Evolutionary conservation across 2,797 vertebrate species (phyloP).

Genomic region (Hyperoplus lanceolatus): DNA sequence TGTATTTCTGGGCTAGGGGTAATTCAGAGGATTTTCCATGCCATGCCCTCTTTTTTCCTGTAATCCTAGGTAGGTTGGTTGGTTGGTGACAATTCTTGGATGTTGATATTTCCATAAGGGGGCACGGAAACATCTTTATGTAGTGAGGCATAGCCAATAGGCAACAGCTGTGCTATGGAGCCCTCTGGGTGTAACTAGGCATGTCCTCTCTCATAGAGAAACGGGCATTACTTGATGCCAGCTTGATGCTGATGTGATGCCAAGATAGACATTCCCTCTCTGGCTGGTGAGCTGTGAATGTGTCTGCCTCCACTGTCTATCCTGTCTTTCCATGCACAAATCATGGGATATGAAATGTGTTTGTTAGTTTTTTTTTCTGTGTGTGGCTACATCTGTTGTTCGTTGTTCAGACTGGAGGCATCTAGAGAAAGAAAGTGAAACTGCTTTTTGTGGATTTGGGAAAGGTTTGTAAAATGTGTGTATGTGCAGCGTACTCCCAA

Average conservation of each 20-base stretch:
- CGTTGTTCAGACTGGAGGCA: conserved; percentile 42
- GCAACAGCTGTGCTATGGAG: conserved; percentile 71
- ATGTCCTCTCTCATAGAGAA: conserved; percentile 35
- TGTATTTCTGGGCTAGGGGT: neutral
- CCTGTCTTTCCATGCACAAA: conserved; percentile 32
- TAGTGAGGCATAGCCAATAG: conserved; percentile 44
- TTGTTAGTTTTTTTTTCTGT: conserved; percentile 26
- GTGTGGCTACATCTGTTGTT: conserved; percentile 55
- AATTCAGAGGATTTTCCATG: conserved; percentile 40
- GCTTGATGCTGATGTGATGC: conserved; percentile 18
- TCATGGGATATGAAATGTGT: conserved; percentile 47
- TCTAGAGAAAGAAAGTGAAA: conserved; percentile 45
- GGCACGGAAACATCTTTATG: conserved; percentile 31
- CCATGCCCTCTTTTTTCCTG: conserved; percentile 6
- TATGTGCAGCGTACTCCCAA: neutral
- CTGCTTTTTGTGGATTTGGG: conserved; percentile 21
- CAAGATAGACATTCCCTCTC: conserved; percentile 20
- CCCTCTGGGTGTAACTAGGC: conserved; percentile 41
- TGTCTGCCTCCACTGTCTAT: conserved; percentile 35
- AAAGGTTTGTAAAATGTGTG: conserved; percentile 15
- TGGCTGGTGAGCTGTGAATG: conserved; percentile 5
- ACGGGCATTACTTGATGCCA: conserved; percentile 29
- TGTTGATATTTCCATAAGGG: conserved; percentile 63
- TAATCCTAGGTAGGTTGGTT: neutral
- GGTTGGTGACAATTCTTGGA: conserved; percentile 24